Base-by-base conservation (phyloP, 2,888 invertebrate genomes). In the Ephialtes manifestator region DNA sequence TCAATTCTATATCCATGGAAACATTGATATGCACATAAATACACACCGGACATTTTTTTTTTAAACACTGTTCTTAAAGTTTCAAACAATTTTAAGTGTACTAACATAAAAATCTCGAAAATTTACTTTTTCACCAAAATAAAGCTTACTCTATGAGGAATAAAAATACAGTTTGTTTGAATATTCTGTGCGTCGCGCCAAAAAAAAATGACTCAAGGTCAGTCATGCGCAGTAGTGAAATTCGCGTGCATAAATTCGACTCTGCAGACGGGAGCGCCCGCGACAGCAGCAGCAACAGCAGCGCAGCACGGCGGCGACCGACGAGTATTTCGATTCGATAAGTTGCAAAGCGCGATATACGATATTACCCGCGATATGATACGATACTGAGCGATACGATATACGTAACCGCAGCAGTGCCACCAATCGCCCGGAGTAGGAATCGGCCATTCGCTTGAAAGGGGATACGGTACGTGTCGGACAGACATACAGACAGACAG, bases 381-480 rank as follows among this genome's bases (percentile, higher is more conserved):
- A 46, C 72, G 72, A 72, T 72, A 71, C 28, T 20, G 10, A 55
- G 53, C 71, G 71, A 60, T 60, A 60, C 43, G 39, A 71, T n/a
- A 71, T 71, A 75, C 51, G 48, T 58, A 60, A 39, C 8, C 43
- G 79, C 35, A 8, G 78, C 11, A 72, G 67, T 74, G 81, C 81
- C 88, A 71, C 86, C 88, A 85, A 46, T 75, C 85, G 88, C 46
- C 63, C 24, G 65, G 53, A 70, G 51, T 46, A 35, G 77, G 75
- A 87, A 85, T 65, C 74, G 18, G 72, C 68, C 79, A 77, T 83
- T 81, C 81, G 83, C 76, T 77, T 84, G 83, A 46, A 55, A 84
- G 81, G 85, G 81, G 83, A 72, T 74, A 78, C 71, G 72, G 75
- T 48, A 35, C 51, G 87, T 76, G 77, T 65, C 68, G 81, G 65